These are phyloP conservation scores for Philereme vetulata DNA, from an alignment of 2,888 invertebrate genomes.

Conservation along the genomic window DNA sequence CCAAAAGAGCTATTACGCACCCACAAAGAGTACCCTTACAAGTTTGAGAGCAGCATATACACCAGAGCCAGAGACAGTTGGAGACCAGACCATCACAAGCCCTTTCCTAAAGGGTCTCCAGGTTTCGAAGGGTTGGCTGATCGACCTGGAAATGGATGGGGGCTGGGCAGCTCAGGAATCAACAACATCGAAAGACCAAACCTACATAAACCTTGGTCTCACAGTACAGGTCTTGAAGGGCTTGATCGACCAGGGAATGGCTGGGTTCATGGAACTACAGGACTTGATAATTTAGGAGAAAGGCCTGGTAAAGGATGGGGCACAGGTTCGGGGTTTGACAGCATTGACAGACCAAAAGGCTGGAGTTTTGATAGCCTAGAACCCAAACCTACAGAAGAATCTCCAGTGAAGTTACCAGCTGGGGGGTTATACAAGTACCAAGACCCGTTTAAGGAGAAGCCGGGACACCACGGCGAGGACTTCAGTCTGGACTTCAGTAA, in stretches of 20 bases:
- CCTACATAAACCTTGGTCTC: no score
- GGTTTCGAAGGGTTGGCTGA: slow-evolving; percentile 16
- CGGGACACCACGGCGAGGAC: slow-evolving; percentile 49
- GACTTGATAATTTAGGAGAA: slow-evolving; percentile 3
- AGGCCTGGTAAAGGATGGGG: slow-evolving; percentile 9
- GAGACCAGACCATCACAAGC: slow-evolving; percentile 35
- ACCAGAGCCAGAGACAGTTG: slow-evolving; percentile 51
- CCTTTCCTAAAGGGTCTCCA: slow-evolving; percentile 25
- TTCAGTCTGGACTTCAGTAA: slow-evolving; percentile 52
- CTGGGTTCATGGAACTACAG: slow-evolving; percentile 8
- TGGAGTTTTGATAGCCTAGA: slow-evolving; percentile 47
- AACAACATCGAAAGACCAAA: slow-evolving; percentile 17
- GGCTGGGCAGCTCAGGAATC: slow-evolving; percentile 1
- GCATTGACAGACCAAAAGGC: slow-evolving; percentile 11
- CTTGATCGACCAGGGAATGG: slow-evolving; percentile 7
- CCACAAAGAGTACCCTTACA: slow-evolving; percentile 60
- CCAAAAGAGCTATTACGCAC: slow-evolving; percentile 49
- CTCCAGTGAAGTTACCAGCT: slow-evolving; percentile 61
- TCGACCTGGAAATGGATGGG: slow-evolving; percentile 13
- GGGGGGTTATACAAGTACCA: slow-evolving; percentile 67
- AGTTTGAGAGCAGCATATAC: slow-evolving; percentile 53
- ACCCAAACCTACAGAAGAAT: slow-evolving; percentile 60
- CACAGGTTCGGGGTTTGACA: slow-evolving; percentile 5
- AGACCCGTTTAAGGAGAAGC: slow-evolving; percentile 61
- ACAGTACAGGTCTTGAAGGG: no score